Evolutionary conservation across 35 echinoderm and acorn worm species (phyloP).

Genomic region (Heliocidaris tuberculata): DNA sequence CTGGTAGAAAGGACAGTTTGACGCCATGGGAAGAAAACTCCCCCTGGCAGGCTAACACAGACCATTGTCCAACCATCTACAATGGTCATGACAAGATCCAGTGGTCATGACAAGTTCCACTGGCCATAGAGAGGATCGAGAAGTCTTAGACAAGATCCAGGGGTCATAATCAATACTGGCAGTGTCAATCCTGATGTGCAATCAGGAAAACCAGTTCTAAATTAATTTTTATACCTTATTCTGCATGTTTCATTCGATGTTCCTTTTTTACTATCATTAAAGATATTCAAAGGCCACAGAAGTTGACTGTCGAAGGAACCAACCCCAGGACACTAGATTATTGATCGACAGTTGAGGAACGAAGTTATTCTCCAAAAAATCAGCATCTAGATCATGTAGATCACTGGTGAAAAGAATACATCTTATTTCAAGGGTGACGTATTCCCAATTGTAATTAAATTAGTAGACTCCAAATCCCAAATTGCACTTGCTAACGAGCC

Average conservation of each 20-base stretch:
- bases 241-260: not conserved
- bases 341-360: not conserved
- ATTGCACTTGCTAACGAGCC: slow-evolving; percentile 1
- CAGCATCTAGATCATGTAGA: not conserved
- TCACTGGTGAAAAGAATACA: not conserved
- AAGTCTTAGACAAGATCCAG: not conserved
- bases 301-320: not conserved
- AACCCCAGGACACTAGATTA: too few species aligned
- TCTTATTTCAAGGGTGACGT: not conserved
- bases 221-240: not conserved
- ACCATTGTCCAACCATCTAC: not conserved
- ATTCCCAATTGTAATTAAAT: not conserved
- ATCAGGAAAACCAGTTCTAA: not conserved
- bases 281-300: not conserved
- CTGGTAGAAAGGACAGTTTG: not conserved
- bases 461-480: not conserved
- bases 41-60: not conserved
- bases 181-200: not conserved
- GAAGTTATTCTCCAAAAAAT: not conserved
- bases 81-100: not conserved
- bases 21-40: not conserved
- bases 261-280: not conserved
- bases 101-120: not conserved
- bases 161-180: not conserved
- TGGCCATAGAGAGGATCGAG: too few species aligned